Evolutionary conservation across 2,888 invertebrate genomes (phyloP).

Genomic region (Cheilosia grossa): DNA sequence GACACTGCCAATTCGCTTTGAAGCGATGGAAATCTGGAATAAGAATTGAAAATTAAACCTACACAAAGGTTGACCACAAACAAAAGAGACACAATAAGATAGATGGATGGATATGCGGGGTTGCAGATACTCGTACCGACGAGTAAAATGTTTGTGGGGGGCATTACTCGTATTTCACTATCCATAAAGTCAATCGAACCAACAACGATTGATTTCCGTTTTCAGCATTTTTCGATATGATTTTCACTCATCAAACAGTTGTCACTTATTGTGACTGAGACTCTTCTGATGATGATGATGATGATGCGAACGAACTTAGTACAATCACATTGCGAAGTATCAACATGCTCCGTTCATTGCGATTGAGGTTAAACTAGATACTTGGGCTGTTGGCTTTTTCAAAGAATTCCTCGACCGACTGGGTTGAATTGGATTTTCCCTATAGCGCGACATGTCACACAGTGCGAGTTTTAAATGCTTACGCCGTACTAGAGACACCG

Average conservation of each 20-base stretch:
- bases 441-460: constrained; percentile 56
- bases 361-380: constrained; percentile 60
- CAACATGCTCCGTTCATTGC: constrained; percentile 43
- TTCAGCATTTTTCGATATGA: constrained; percentile 17
- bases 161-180: constrained; percentile 13
- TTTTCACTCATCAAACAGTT: constrained; percentile 43
- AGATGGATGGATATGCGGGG: constrained; percentile 27
- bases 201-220: constrained; percentile 52
- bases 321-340: constrained; percentile 42
- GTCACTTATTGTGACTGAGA: constrained; percentile 33
- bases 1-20: constrained; percentile 17
- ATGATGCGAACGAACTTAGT: constrained; percentile 28
- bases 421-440: constrained; percentile 18
- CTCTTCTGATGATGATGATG: not conserved
- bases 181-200: constrained; percentile 30
- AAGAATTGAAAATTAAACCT: constrained; percentile 44
- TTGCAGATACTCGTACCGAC: constrained; percentile 4
- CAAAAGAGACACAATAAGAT: constrained; percentile 7
- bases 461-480: constrained; percentile 19
- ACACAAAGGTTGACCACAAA: constrained; percentile 58
- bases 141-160: not conserved
- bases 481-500: constrained; percentile 21
- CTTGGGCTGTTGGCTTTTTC: constrained; percentile 27
- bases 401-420: constrained; percentile 17
- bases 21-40: constrained; percentile 26